Evolutionary conservation across 2,797 vertebrate genomes (phyloP).

Genomic region (Myiotriccus ornatus): DNA sequence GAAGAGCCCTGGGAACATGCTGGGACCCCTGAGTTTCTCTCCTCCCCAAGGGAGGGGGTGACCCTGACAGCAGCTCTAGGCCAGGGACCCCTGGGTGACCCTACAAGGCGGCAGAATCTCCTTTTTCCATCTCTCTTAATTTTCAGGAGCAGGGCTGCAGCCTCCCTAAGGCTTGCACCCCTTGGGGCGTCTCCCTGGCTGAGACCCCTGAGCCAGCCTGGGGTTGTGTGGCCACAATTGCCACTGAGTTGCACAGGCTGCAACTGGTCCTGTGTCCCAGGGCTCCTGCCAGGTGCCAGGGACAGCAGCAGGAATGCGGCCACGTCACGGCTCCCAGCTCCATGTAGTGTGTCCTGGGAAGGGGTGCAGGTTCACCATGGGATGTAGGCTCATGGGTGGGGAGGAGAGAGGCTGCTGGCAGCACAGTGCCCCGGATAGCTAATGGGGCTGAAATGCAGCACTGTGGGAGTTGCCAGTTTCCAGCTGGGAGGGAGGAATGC

Average conservation of each 20-base stretch:
- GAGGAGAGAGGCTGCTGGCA: not conserved
- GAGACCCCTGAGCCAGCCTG: not conserved
- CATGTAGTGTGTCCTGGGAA: not conserved
- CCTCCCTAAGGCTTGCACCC: not conserved
- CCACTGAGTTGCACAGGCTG: not conserved
- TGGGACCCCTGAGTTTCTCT: not conserved
- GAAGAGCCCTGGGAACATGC: not conserved
- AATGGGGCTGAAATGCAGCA: not conserved
- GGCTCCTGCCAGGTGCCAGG: not conserved
- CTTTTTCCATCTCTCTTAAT: not conserved
- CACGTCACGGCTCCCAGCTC: not conserved
- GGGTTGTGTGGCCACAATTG: fast-evolving
- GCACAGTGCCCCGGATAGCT: not conserved
- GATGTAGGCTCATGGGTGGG: fast-evolving
- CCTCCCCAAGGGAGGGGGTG: not conserved
- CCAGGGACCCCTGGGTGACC: not conserved
- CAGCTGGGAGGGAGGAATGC: not conserved
- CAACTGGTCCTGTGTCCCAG: not conserved
- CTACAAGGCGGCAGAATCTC: not conserved
- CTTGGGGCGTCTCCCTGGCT: fast-evolving
- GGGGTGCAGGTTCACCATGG: not conserved
- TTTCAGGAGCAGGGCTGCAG: not conserved
- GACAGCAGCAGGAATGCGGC: not conserved
- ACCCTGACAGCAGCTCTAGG: not conserved
- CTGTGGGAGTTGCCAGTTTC: not conserved